Percentiles rank a stretch among this genome's conserved stretches.
Evolutionary conservation across 2,113 vertebrate species (phyloP).

Genomic region (Microcebus griseorufus): DNA sequence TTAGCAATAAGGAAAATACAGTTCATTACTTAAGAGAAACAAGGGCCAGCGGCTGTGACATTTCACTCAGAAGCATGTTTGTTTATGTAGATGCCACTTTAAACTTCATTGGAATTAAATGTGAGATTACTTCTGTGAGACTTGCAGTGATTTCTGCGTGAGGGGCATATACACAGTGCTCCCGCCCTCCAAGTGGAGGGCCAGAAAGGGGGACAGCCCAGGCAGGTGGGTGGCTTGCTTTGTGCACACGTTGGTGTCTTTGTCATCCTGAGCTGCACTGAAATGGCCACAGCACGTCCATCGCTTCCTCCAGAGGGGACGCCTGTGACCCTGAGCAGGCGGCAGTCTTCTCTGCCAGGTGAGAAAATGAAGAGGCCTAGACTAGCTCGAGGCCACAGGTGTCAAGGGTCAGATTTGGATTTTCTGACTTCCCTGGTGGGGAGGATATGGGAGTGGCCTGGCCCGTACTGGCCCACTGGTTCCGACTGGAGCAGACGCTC

Average conservation of each 20-base stretch:
- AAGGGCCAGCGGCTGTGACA: not conserved
- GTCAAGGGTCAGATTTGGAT: not conserved
- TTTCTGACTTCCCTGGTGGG: not conserved
- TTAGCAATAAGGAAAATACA: not conserved
- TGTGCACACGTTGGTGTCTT: rapidly evolving
- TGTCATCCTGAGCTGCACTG: not conserved
- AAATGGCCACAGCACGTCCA: not conserved
- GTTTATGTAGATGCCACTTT: not conserved
- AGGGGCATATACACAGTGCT: not conserved
- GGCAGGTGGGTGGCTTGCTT: rapidly evolving
- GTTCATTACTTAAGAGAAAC: not conserved
- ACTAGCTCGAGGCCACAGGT: too few species aligned
- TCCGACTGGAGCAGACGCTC: not conserved
- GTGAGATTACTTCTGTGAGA: not conserved
- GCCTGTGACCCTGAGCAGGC: not conserved
- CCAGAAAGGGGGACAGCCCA: not conserved
- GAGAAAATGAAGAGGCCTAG: not conserved
- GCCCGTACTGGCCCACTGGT: not conserved
- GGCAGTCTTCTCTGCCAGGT: not conserved
- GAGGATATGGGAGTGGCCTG: too few species aligned
- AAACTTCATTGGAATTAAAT: slow-evolving; percentile 29
- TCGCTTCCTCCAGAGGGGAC: rapidly evolving
- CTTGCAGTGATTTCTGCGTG: not conserved
- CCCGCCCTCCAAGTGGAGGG: not conserved
- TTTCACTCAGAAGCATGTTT: not conserved